Base-by-base conservation (phyloP, 2,797 vertebrate genomes). In the Pagetopsis macropterus region DNA sequence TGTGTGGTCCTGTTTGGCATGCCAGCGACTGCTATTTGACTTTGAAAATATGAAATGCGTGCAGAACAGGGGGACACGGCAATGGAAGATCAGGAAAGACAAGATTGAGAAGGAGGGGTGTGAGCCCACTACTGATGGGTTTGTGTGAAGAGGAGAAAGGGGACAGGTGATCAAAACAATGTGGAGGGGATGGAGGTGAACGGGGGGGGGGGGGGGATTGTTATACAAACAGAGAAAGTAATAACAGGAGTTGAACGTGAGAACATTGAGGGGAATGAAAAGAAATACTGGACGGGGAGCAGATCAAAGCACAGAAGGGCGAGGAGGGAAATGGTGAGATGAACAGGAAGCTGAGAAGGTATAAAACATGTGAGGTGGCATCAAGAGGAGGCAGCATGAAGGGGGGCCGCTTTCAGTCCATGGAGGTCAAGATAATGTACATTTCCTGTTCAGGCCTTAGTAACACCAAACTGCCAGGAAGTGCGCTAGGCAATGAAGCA, bases 151-250 rank as follows among this genome's bases (percentile, higher is more conserved):
- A 51, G 43, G 49, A 65, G 70, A 69, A 62, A 63, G 62, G 62
- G 41, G 75, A 76, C 54, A 57, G 60, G 50, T 64, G 77, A 75
- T 66, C 51, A 33, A 61, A 57, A 59, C 61, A 70, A 62, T 6
- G 55, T 49, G 76, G 33, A 62, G 14, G 52, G 58, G 81, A 66
- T 75, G 72, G 79, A 68, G 74, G 69, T 71, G 76, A 75, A 76
- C 1, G 43, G 31, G 27, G 77, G 67, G 6, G 72, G 6, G 72
- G 23, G 27, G 27, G 27, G 27, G 27, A 84, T 55, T 81, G 87
- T 84, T 85, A 84, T 88, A 88, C 83, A 94, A 94, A 93, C 87
- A 92, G 76, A 77, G 65, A 82, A 88, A 87, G 86, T 85, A 90
- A 90, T 90, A 91, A 88, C 71, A 72, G 78, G 66, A 75, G 70